Percentiles rank a stretch among this genome's conserved stretches.
Evolutionary conservation across 2,797 vertebrate genomes (phyloP).

Genomic region (Eremophila alpestris): DNA sequence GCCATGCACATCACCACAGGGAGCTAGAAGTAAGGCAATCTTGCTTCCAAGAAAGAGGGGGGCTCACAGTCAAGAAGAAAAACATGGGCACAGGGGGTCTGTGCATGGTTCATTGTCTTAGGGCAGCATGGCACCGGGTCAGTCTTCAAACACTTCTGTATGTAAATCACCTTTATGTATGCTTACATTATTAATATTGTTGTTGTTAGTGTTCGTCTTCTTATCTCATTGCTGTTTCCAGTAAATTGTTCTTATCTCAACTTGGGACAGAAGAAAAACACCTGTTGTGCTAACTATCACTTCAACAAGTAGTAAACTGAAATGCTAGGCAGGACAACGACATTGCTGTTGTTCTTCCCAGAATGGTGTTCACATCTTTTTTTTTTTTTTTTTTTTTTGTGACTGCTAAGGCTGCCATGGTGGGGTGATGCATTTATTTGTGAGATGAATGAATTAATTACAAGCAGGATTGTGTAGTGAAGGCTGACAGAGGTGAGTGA

Average conservation of each 20-base stretch:
- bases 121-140: too few relatives aligned
- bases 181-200: not conserved
- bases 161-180: too few relatives aligned
- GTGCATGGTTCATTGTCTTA: rapidly evolving
- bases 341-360: not conserved
- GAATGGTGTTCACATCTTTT: rapidly evolving
- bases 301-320: not conserved
- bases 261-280: not conserved
- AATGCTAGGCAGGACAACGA: not conserved
- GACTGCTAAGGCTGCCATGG: not conserved
- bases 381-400: not conserved
- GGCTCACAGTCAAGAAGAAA: not conserved
- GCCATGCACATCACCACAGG: rapidly evolving
- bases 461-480: not conserved
- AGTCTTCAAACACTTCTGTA: not conserved
- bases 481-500: not conserved
- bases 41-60: not conserved
- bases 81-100: not conserved
- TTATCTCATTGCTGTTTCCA: not conserved
- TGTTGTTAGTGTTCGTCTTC: not conserved
- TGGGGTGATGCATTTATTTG: not conserved
- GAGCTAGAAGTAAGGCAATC: not conserved
- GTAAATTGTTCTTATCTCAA: not conserved
- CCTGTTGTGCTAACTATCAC: not conserved
- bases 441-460: not conserved